Evolutionary conservation across 2,113 vertebrate genomes (phyloP).

Genomic region (Pluvialis apricaria): DNA sequence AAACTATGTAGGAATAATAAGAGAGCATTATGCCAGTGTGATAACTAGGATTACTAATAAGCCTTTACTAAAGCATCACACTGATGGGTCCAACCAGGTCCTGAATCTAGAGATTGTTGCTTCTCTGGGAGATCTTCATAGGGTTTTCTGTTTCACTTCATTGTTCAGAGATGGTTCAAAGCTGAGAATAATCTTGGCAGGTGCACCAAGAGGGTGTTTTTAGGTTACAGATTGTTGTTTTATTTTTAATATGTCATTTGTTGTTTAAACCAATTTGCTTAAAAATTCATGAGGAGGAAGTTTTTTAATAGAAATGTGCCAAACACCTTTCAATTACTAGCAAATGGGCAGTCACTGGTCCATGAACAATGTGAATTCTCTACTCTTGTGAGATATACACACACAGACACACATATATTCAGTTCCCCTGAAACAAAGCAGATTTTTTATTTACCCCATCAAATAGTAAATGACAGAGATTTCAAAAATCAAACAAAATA

Average conservation of each 20-base stretch:
- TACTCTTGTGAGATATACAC: not conserved
- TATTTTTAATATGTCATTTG: conserved; percentile 31
- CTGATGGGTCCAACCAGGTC: not conserved
- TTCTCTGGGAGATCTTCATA: not conserved
- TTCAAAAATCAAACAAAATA: not conserved
- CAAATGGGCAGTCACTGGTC: conserved; percentile 9
- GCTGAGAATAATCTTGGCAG: not conserved
- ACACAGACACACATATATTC: rapidly evolving
- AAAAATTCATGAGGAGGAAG: conserved; percentile 40
- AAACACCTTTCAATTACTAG: conserved; percentile 40
- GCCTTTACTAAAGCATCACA: not conserved
- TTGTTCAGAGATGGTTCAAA: not conserved
- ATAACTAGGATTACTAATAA: not conserved
- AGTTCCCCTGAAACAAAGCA: not conserved
- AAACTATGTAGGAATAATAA: not conserved
- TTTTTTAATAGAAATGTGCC: conserved; percentile 49
- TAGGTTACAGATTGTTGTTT: not conserved
- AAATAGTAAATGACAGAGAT: not conserved
- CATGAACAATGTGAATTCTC: conserved; percentile 35
- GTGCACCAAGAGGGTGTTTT: not conserved
- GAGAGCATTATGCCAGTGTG: not conserved
- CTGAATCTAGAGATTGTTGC: not conserved
- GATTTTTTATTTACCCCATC: not conserved
- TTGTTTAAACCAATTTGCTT: conserved; percentile 57
- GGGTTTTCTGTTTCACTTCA: rapidly evolving